These are phyloP conservation scores for Hylaea fasciaria DNA, from an alignment of 2,888 invertebrate genomes.

Conservation along the genomic window DNA sequence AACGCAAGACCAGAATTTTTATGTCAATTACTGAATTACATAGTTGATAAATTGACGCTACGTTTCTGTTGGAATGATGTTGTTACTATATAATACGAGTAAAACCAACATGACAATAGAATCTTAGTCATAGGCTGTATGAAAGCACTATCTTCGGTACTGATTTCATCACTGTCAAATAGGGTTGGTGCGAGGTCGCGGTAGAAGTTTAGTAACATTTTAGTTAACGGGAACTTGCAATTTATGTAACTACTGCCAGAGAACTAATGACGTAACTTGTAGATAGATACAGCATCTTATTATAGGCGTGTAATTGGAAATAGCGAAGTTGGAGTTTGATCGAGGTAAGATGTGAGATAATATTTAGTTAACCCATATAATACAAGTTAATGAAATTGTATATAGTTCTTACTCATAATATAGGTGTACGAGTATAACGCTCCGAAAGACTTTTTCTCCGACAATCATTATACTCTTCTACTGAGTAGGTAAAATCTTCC, in stretches of 20 bases:
- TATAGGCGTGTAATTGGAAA: constrained; percentile 26
- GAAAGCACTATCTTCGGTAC: constrained; percentile 1
- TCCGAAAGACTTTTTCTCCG: not conserved
- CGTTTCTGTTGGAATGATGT: too few species aligned
- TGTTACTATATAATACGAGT: too few species aligned
- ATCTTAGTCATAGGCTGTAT: not conserved
- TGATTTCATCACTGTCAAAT: constrained; percentile 1
- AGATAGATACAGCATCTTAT: constrained; percentile 26
- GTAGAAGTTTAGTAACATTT: constrained; percentile 31
- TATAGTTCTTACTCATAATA: not conserved
- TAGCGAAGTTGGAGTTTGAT: constrained; percentile 8
- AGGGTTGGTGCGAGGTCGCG: constrained; percentile 20
- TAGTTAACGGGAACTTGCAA: constrained; percentile 33
- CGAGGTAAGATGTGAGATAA: not conserved
- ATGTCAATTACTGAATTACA: too few species aligned
- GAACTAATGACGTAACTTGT: constrained; percentile 33
- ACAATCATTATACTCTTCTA: too few species aligned
- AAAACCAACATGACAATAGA: too few species aligned
- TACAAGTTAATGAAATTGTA: not conserved
- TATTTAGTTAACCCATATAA: not conserved
- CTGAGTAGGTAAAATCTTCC: too few species aligned
- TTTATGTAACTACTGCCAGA: constrained; percentile 30
- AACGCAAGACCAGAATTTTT: too few species aligned
- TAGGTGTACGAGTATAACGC: not conserved
- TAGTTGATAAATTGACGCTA: too few species aligned